Base-by-base conservation (phyloP, 2,888 invertebrate species). In the Hofmannophila pseudospretella region DNA sequence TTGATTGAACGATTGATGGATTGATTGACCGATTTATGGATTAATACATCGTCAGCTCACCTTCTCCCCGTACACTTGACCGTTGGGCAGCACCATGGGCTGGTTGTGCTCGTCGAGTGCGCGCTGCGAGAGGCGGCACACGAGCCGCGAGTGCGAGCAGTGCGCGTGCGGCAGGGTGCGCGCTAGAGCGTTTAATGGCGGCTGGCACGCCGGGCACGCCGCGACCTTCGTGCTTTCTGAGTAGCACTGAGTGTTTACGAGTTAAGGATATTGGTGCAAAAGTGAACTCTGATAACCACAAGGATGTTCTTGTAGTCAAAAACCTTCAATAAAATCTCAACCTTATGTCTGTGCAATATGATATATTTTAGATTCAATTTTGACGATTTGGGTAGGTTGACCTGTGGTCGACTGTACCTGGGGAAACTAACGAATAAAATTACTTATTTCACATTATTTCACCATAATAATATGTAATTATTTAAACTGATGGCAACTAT, bases 1-100 rank as follows among this genome's bases (percentile, higher is more conserved):
- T n/a, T 32, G 23, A 3, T 10, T 11, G 12, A 19, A 5, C 5
- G 19, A 19, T 19, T 19, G 19, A 19, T 19, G 5, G 19, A n/a
- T n/a, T n/a, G n/a, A 19, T 19, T 3, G 19, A 19, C 19, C 19
- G 19, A 19, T 19, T 19, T 3, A 19, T 19, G n/a, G n/a, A n/a
- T n/a, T n/a, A n/a, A n/a, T n/a, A n/a, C n/a, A n/a, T n/a, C n/a
- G n/a, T n/a, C 16, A 16, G 16, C 16, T 16, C 10, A 74, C 95
- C 90, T 94, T 91, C 82, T 96, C 95, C 7, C 97, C 97, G 67
- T 97, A 99, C 41, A 99, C 97, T 81, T 96, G 95, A 38, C 99
- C 99, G 85, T 99, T 99, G 44, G 99, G 99, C 81, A 99, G 89
- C 93, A 98, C 97, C 94, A 99, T 95, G 7, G 98, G 98, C 55